Conservation (phyloP, 2,113 vertebrate genomes). For the Ptilonorhynchus violaceus region DNA sequence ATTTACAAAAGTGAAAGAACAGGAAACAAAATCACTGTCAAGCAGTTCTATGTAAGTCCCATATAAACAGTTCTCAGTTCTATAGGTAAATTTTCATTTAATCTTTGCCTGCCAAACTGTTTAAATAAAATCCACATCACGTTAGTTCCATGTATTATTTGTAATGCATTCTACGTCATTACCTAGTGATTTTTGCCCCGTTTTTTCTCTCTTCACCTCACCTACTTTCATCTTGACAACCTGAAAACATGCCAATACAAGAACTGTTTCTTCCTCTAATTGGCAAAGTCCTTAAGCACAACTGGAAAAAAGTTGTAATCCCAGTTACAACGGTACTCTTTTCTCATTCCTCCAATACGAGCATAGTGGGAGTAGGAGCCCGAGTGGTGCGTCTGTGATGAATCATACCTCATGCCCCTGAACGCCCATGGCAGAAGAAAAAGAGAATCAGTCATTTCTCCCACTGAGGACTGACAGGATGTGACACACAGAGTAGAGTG, state of each 20-base stretch:
- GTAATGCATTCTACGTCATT: background rate
- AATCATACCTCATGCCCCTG: background rate
- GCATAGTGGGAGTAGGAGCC: background rate
- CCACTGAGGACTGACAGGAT: background rate
- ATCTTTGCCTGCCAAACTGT: background rate
- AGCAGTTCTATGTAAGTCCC: background rate
- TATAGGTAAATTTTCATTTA: background rate
- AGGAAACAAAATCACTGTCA: background rate
- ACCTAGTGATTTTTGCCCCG: background rate
- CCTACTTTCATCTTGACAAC: background rate
- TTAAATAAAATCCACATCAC: background rate
- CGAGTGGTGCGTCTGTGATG: background rate
- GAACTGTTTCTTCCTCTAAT: background rate
- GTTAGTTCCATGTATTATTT: background rate
- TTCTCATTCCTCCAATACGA: accelerated
- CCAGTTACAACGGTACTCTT: background rate
- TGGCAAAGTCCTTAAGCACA: background rate
- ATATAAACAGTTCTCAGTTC: background rate
- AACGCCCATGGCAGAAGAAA: background rate
- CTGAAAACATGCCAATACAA: background rate
- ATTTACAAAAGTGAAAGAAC: background rate
- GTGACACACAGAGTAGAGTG: background rate
- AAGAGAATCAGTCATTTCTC: background rate
- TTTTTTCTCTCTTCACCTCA: background rate
- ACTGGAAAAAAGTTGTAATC: background rate